Percentiles rank a stretch among this genome's conserved stretches.
Evolutionary conservation across 2,888 invertebrate genomes (phyloP).

Genomic region (Macropis europaea): DNA sequence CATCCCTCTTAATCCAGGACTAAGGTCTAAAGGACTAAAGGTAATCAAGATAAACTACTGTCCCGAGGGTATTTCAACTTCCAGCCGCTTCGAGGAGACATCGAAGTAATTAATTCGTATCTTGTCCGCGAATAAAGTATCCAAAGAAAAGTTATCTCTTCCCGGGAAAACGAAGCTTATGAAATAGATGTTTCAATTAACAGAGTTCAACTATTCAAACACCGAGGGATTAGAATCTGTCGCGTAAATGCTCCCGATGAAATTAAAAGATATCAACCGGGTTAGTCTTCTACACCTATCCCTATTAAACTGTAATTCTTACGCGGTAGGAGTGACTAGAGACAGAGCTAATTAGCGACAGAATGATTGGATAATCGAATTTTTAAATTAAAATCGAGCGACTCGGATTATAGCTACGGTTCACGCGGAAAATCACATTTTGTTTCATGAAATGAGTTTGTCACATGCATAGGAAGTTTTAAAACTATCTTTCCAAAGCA

Average conservation of each 20-base stretch:
- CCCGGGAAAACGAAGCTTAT: constrained; percentile 41
- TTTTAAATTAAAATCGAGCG: no score
- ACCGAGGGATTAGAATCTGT: constrained; percentile 22
- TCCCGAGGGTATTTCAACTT: constrained; percentile 64
- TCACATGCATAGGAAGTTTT: no score
- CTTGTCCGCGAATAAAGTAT: constrained; percentile 48
- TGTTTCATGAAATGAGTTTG: no score
- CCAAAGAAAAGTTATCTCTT: constrained; percentile 46
- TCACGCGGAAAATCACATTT: no score
- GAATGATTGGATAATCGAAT: no score
- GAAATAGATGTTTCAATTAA: constrained; percentile 62
- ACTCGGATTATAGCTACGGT: no score
- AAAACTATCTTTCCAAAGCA: no score
- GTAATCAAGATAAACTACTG: constrained; percentile 69
- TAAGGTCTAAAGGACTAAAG: constrained; percentile 66
- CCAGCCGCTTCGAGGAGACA: constrained; percentile 59
- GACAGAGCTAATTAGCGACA: no score
- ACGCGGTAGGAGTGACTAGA: no score
- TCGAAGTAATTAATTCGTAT: constrained; percentile 67
- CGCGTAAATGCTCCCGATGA: constrained; percentile 34
- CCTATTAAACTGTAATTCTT: no score
- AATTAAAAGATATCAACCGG: constrained; percentile 41
- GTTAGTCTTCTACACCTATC: no score
- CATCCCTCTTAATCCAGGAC: constrained; percentile 67
- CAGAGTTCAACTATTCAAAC: constrained; percentile 27